A percentile compares a stretch with the other conserved stretches of the same genome.
Evolutionary conservation across 2,888 invertebrate species (phyloP).

Genomic region (Drosophila villosipedis): DNA sequence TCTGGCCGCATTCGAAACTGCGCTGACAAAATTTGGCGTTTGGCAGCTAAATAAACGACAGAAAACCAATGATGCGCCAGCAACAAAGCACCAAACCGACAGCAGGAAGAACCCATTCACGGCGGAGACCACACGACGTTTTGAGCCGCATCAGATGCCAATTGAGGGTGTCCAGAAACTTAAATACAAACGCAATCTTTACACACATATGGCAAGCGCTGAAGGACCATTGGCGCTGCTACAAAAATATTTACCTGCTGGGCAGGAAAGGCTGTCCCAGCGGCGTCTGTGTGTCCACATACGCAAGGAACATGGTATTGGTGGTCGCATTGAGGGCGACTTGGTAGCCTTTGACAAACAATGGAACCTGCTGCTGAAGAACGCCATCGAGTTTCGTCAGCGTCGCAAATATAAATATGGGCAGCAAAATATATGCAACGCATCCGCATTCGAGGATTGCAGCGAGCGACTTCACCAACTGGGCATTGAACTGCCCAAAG

Average conservation of each 20-base stretch:
- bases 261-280: not conserved
- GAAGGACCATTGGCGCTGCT: conserved; percentile 89
- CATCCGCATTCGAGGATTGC: conserved; percentile 82
- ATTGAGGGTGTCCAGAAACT: conserved; percentile 16
- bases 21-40: conserved; percentile 83
- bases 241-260: conserved; percentile 85
- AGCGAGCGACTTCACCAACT: conserved; percentile 85
- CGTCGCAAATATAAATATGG: conserved; percentile 86
- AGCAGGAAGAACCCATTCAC: conserved; percentile 6
- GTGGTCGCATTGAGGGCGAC: conserved; percentile 92
- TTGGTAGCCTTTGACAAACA: conserved; percentile 96
- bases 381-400: conserved; percentile 93
- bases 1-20: conserved; percentile 87
- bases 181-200: conserved; percentile 85
- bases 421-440: conserved; percentile 73
- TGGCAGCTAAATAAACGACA: conserved; percentile 71
- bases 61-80: conserved; percentile 8
- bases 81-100: not conserved
- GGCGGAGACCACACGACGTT: conserved; percentile 75
- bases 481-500: conserved; percentile 86
- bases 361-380: conserved; percentile 94
- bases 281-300: conserved; percentile 86
- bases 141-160: conserved; percentile 86
- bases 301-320: conserved; percentile 89
- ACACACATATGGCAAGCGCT: conserved; percentile 85